phyloP scores from a whole-genome alignment of 2,113 vertebrate genomes.

The Pterophyllum scalare region DNA sequence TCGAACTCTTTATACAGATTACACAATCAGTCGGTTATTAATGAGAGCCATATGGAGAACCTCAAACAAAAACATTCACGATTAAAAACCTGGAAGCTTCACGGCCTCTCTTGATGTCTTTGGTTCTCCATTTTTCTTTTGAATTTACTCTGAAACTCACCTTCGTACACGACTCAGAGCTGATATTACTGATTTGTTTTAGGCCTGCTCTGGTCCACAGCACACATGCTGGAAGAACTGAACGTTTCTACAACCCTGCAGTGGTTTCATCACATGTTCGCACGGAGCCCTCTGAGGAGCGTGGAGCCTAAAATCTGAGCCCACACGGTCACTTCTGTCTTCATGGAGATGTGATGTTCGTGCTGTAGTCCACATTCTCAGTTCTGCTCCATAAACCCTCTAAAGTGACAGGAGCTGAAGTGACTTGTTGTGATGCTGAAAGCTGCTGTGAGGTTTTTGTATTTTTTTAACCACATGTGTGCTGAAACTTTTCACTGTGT shows the following conservation, averaged over 20 bases:
- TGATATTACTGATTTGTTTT: not conserved
- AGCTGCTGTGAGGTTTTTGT: not conserved
- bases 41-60: not conserved
- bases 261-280: not conserved
- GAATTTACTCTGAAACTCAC: not conserved
- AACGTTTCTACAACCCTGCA: not conserved
- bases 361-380: not conserved
- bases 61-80: not conserved
- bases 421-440: not conserved
- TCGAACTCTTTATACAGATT: not conserved
- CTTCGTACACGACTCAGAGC: not conserved
- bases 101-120: not conserved
- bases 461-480: not conserved
- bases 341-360: not conserved
- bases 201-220: not conserved
- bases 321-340: not conserved
- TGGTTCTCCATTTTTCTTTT: not conserved
- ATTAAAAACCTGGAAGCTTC: constrained; percentile 1
- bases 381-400: not conserved
- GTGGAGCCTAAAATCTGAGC: not conserved
- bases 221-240: not conserved
- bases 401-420: not conserved
- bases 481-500: not conserved
- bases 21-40: not conserved
- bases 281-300: too few species aligned